Percentiles rank a stretch among this genome's conserved stretches.
These are phyloP conservation scores for Hyles lineata DNA, from an alignment of 2,888 invertebrate genomes.

Conservation along the genomic window DNA sequence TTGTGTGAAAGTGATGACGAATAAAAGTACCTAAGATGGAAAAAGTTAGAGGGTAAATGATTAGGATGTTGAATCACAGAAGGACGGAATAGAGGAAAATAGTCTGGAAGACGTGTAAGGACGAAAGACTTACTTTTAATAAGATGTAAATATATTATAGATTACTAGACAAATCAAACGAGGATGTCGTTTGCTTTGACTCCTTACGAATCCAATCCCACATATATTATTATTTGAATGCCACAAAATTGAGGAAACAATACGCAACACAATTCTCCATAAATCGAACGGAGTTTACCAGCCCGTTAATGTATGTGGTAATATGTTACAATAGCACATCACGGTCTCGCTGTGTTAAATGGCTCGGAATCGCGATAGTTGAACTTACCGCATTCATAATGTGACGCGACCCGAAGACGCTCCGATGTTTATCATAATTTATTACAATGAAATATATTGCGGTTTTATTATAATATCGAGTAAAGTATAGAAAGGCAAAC, in stretches of 20 bases:
- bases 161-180: too few species aligned
- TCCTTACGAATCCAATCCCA: too few species aligned
- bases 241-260: not conserved
- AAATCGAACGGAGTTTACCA: not conserved
- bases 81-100: too few species aligned
- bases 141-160: too few species aligned
- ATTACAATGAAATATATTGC: not conserved
- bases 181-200: too few species aligned
- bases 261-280: not conserved
- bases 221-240: not conserved
- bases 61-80: too few species aligned
- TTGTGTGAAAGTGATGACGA: too few species aligned
- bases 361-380: conserved; percentile 69
- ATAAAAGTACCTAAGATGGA: too few species aligned
- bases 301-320: conserved; percentile 20
- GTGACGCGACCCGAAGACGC: conserved; percentile 28
- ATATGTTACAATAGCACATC: conserved; percentile 19
- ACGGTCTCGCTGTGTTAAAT: conserved; percentile 59
- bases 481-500: not conserved
- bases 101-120: too few species aligned
- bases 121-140: too few species aligned
- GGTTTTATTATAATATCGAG: not conserved
- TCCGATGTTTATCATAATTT: conserved; percentile 29
- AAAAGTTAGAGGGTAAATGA: too few species aligned
- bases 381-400: conserved; percentile 58